These are phyloP conservation scores for Promerops cafer DNA, from an alignment of 2,113 vertebrate species.

Conservation along the genomic window DNA sequence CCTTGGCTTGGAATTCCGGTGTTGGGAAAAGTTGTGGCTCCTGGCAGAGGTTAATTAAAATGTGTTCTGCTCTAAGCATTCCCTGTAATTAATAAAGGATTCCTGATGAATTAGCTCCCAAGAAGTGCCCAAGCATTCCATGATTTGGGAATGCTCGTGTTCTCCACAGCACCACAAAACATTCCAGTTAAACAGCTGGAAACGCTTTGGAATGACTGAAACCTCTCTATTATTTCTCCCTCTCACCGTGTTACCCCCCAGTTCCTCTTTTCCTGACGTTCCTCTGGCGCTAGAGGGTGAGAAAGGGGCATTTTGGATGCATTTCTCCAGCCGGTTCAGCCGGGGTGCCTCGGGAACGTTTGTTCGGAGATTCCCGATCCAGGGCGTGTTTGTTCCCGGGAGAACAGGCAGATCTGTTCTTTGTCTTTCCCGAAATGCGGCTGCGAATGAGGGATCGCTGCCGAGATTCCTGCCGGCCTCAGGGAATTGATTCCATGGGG, in stretches of 20 bases:
- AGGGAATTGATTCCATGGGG: background rate
- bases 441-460: background rate
- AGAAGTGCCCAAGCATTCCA: background rate
- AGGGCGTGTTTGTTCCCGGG: background rate
- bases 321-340: background rate
- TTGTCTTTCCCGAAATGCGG: background rate
- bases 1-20: accelerated
- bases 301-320: background rate
- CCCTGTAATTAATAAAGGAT: background rate
- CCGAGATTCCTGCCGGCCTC: background rate
- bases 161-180: accelerated
- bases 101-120: background rate
- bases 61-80: background rate
- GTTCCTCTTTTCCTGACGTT: accelerated
- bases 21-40: background rate
- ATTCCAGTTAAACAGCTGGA: background rate
- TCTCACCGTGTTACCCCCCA: background rate
- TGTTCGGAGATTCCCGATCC: background rate
- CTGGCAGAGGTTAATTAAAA: background rate
- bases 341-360: background rate
- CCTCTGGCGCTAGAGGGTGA: background rate
- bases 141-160: accelerated
- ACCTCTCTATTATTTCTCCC: background rate
- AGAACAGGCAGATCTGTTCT: conserved; percentile 10
- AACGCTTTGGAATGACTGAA: background rate